These are phyloP conservation scores for Rhynchotus rufescens DNA, from an alignment of 2,797 vertebrate genomes.

Conservation along the genomic window DNA sequence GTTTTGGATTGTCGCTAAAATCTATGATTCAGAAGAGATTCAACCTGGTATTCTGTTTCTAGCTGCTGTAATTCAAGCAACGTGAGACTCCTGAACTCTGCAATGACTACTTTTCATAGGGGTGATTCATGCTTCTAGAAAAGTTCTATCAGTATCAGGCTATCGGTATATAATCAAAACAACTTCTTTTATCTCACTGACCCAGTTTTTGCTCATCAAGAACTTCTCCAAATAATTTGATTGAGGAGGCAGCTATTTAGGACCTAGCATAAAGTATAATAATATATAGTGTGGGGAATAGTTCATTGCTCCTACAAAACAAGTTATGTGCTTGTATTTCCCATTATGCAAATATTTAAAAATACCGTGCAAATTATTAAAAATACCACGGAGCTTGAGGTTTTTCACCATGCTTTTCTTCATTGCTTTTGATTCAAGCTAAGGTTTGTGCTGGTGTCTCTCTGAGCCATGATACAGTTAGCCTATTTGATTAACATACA, in stretches of 20 bases:
- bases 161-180: not conserved
- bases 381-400: not conserved
- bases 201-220: not conserved
- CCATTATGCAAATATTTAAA: not conserved
- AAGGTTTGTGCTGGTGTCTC: not conserved
- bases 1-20: not conserved
- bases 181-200: not conserved
- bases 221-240: not conserved
- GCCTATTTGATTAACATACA: not conserved
- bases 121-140: not conserved
- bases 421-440: not conserved
- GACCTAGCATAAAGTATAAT: not conserved
- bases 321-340: not conserved
- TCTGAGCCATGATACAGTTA: not conserved
- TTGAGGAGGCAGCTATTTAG: not conserved
- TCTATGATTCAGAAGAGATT: not conserved
- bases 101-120: not conserved
- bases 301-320: not conserved
- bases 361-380: not conserved
- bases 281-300: not conserved
- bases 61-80: not conserved
- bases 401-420: not conserved
- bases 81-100: not conserved
- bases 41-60: not conserved
- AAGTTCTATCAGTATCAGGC: not conserved